phyloP scores from a whole-genome alignment of 2,113 vertebrate species.

The Varanus komodoensis region DNA sequence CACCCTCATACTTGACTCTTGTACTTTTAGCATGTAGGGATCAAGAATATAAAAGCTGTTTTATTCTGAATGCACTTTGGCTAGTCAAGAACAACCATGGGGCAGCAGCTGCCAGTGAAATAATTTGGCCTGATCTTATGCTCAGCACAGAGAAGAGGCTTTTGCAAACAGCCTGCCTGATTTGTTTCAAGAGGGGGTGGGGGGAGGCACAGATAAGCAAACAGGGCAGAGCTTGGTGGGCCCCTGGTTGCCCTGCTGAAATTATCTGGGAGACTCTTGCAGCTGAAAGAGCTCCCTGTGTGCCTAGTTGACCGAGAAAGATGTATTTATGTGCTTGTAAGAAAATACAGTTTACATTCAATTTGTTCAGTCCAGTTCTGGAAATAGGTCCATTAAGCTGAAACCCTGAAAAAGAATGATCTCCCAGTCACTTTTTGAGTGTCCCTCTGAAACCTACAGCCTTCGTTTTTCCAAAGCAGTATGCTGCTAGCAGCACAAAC shows the following conservation, averaged over 20 bases:
- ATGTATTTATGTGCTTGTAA: neutral
- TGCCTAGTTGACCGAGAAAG: neutral
- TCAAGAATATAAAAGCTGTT: neutral
- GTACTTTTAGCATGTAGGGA: neutral
- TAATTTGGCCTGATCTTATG: neutral
- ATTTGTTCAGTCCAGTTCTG: constrained; percentile 25
- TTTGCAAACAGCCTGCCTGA: neutral
- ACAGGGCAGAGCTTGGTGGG: neutral
- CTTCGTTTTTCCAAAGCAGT: constrained; percentile 46
- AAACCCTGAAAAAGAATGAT: constrained; percentile 61
- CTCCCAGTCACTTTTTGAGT: constrained; percentile 46
- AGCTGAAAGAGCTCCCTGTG: neutral
- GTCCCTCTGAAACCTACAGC: constrained; percentile 50
- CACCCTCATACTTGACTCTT: neutral
- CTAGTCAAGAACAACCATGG: neutral
- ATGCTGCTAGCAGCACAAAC: constrained; percentile 33
- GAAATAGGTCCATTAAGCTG: constrained; percentile 60
- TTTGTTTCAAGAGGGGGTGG: neutral
- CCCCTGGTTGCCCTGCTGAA: neutral
- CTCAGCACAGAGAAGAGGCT: neutral
- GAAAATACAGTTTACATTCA: neutral
- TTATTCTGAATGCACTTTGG: neutral
- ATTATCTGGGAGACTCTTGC: neutral
- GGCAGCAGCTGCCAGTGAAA: neutral
- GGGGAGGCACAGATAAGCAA: neutral